These are phyloP conservation scores for Xenopus laevis DNA, from an alignment of 2,113 vertebrate genomes.

Conservation along the genomic window DNA sequence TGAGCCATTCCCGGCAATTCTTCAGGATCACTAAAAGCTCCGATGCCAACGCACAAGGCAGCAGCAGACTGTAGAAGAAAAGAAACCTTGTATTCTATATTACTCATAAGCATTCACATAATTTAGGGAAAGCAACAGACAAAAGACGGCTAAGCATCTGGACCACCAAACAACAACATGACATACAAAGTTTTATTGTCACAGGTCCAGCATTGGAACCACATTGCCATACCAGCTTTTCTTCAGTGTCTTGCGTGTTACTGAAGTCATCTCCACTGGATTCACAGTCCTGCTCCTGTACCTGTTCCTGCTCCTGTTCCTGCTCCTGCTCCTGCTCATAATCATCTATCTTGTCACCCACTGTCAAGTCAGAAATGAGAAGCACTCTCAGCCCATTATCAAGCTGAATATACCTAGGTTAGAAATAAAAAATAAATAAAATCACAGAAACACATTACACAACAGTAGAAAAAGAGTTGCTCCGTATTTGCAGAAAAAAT, in stretches of 20 bases:
- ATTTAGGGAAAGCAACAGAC: no score
- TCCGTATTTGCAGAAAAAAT: no score
- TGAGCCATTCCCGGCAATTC: slow-evolving; percentile 94
- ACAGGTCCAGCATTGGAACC: slow-evolving; percentile 16
- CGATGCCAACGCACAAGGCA: slow-evolving; percentile 87
- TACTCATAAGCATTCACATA: no score
- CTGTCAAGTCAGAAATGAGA: slow-evolving; percentile 86
- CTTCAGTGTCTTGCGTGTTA: slow-evolving; percentile 66
- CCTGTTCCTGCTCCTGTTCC: slow-evolving; percentile 46
- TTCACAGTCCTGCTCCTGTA: slow-evolving; percentile 69
- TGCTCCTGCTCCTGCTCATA: slow-evolving; percentile 55
- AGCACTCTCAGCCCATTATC: slow-evolving; percentile 83
- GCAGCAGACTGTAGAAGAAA: slow-evolving; percentile 80
- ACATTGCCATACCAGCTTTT: slow-evolving; percentile 78
- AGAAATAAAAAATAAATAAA: slow-evolving; percentile 14
- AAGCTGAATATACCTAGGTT: slow-evolving; percentile 80
- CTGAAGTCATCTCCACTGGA: slow-evolving; percentile 64
- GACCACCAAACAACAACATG: no score
- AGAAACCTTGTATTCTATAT: no score
- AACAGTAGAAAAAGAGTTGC: not conserved
- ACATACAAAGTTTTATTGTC: no score
- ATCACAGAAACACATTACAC: not conserved
- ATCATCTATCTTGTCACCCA: slow-evolving; percentile 58
- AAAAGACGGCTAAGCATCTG: no score
- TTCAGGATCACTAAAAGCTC: slow-evolving; percentile 93